Evolutionary conservation across 2,888 invertebrate species (phyloP).

Genomic region (Acanthosepion pharaonis): DNA sequence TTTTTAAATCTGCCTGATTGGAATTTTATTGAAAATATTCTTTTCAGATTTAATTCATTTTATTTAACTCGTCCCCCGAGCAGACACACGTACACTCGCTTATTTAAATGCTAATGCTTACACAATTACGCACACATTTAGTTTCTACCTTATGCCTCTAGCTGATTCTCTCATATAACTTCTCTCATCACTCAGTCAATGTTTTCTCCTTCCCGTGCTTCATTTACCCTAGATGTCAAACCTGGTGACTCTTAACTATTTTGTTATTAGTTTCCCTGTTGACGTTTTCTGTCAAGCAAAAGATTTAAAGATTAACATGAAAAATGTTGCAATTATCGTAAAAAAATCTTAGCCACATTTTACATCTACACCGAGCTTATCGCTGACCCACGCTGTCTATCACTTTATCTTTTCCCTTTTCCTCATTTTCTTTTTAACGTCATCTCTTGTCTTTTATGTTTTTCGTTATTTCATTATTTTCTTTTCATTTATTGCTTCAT

Average conservation of each 20-base stretch:
- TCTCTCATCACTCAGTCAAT: neutral
- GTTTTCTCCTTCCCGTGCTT: neutral
- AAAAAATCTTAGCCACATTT: neutral
- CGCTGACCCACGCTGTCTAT: neutral
- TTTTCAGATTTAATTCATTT: neutral
- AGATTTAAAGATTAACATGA: neutral
- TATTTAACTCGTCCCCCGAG: neutral
- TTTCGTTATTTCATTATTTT: neutral
- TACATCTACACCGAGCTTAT: neutral
- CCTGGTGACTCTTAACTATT: neutral
- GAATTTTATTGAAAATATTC: neutral
- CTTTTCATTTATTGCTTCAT: neutral
- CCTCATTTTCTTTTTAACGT: neutral
- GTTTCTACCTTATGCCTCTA: neutral
- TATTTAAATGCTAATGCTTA: neutral
- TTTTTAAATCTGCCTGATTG: neutral
- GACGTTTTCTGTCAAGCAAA: neutral
- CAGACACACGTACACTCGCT: neutral
- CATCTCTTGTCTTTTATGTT: neutral
- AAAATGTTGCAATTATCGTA: neutral
- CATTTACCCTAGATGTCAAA: neutral
- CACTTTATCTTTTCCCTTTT: neutral
- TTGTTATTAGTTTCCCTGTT: neutral
- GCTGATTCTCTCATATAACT: neutral
- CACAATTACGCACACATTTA: neutral